Evolutionary conservation across 2,797 vertebrate genomes (phyloP), one percentile per base, ranked within the genome.

Genomic region (Ceryle rudis): DNA sequence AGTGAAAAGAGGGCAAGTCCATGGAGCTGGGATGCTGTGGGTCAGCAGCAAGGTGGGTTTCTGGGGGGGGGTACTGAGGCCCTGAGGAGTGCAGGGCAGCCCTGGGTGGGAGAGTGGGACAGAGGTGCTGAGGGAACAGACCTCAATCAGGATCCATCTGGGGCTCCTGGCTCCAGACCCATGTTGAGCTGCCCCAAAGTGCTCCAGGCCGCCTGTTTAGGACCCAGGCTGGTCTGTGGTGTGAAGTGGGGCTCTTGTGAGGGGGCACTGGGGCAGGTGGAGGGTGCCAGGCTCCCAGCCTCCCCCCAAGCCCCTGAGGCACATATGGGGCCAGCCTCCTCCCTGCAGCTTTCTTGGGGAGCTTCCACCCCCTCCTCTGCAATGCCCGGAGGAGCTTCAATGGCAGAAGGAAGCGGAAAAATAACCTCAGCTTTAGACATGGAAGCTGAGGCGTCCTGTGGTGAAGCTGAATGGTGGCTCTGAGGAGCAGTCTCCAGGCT

Each of bases 101-200:
- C 25, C 18, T 0, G 0, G 19, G 23, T 1, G 17, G 62, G 29
- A 33, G 17, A 29, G 2, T 3, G n/a, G 9, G 33, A 41, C 0
- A 4, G 61, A 61, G 55, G 11, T 3, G 2, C n/a, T 44, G 47
- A 2, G 12, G 23, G 49, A 16, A 35, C n/a, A 73, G 42, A 70
- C 2, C 39, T 33, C 58, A 60, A 0, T 3, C 14, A 33, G 46
- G 16, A 14, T 3, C 16, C 14, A 10, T 1, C 5, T 13, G 18
- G 29, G 37, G 4, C 1, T 73, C 29, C 28, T 21, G 49, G 17
- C 20, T 61, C 26, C 58, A 49, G 31, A 42, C 1, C 17, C 2
- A 0, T 2, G 8, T 5, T 41, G 42, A 54, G 31, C 31, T 35
- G 3, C 31, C 60, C 49, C 70, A 58, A 29, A 83, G 44, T 1